Evolutionary conservation across 2,888 invertebrate species (phyloP).

Genomic region (Xestia ashworthii): DNA sequence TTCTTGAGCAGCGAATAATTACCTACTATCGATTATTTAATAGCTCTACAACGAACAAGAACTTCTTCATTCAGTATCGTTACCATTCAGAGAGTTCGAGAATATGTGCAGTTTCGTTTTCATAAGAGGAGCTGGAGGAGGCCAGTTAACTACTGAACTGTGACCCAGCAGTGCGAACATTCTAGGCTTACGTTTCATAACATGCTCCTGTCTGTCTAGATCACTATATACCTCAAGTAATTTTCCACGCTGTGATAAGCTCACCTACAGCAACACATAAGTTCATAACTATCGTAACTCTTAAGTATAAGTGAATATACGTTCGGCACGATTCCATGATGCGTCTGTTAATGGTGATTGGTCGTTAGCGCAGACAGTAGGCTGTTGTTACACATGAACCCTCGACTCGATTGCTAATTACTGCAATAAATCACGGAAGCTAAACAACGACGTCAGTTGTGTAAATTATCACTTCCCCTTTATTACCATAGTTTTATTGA

Average conservation of each 20-base stretch:
- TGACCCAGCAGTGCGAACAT: not conserved
- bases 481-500: conserved; percentile 46
- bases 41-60: conserved; percentile 16
- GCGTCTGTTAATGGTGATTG: conserved; percentile 58
- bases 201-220: not conserved
- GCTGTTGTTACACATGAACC: conserved; percentile 57
- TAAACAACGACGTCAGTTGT: conserved; percentile 74
- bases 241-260: conserved; percentile 53
- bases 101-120: conserved; percentile 4
- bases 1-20: not conserved
- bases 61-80: not conserved
- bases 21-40: not conserved
- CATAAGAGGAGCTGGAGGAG: not conserved
- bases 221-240: conserved; percentile 14
- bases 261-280: conserved; percentile 17
- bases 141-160: not conserved
- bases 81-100: conserved; percentile 22
- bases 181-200: not conserved
- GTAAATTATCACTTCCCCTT: conserved; percentile 63
- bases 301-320: conserved; percentile 41
- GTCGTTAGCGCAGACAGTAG: conserved; percentile 39
- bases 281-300: conserved; percentile 30
- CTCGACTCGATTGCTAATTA: conserved; percentile 67
- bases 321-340: conserved; percentile 56
- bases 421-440: conserved; percentile 74